These are phyloP conservation scores for Smithornis capensis DNA, from an alignment of 2,113 vertebrate genomes.

Conservation along the genomic window DNA sequence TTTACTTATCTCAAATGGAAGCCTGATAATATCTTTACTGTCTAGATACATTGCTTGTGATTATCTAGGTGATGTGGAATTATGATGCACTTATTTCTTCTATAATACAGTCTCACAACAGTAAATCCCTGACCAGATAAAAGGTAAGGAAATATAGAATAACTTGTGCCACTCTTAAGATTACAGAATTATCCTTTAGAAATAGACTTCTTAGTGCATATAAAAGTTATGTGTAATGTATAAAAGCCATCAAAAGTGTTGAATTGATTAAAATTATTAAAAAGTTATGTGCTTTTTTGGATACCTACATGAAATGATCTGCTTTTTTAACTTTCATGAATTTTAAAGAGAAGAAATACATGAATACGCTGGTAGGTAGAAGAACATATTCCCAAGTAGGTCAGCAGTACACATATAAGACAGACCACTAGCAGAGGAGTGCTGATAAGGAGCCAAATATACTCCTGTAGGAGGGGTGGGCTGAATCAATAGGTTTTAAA, in stretches of 20 bases:
- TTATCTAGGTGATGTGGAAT: background rate
- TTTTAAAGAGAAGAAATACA: background rate
- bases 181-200: background rate
- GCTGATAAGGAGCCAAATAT: background rate
- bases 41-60: background rate
- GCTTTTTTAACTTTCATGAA: background rate
- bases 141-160: background rate
- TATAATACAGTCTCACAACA: background rate
- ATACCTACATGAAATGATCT: background rate
- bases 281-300: background rate
- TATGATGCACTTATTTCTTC: background rate
- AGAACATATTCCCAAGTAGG: background rate
- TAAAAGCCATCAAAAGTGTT: background rate
- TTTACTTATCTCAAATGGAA: background rate
- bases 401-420: background rate
- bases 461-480: background rate
- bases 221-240: background rate
- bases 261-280: background rate
- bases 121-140: background rate
- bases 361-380: background rate
- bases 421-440: background rate
- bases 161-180: background rate
- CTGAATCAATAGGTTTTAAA: background rate
- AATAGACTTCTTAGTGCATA: background rate
- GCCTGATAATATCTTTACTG: background rate